phyloP scores from a whole-genome alignment of 2,888 invertebrate species.

The Glaucopsyche alexis region DNA sequence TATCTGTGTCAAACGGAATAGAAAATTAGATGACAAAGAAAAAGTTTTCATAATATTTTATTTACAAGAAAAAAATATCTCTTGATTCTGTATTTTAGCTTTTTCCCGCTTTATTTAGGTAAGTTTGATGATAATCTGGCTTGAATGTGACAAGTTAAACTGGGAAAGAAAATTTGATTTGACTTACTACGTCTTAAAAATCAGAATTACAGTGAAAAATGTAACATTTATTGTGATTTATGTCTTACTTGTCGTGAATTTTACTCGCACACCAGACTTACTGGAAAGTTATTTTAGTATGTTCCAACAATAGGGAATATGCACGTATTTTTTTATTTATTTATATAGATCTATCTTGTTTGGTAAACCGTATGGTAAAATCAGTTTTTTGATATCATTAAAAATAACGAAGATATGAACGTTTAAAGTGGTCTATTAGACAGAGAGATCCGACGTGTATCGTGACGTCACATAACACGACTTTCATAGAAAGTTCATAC shows the following conservation, averaged over 20 bases:
- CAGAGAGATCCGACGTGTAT: too few relatives aligned
- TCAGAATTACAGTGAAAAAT: not conserved
- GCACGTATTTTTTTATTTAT: too few relatives aligned
- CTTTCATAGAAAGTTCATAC: too few relatives aligned
- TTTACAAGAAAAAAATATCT: not conserved
- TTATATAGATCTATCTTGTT: too few relatives aligned
- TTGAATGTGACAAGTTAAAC: not conserved
- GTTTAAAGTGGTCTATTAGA: too few relatives aligned
- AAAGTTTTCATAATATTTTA: slow-evolving; percentile 6
- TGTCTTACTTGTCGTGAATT: not conserved
- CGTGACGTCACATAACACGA: too few relatives aligned
- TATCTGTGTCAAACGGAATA: slow-evolving; percentile 1
- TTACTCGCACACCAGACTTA: not conserved
- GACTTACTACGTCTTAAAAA: slow-evolving; percentile 4
- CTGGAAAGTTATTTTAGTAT: not conserved
- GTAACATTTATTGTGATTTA: not conserved
- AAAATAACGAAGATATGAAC: too few relatives aligned
- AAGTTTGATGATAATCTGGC: slow-evolving; percentile 17
- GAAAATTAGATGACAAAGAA: slow-evolving; percentile 20
- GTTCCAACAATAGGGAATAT: too few relatives aligned
- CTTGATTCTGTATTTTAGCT: not conserved
- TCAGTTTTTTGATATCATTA: too few relatives aligned
- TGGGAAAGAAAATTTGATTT: slow-evolving; percentile 21
- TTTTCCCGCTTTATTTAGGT: slow-evolving; percentile 3
- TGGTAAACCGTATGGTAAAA: too few relatives aligned